phyloP scores from a whole-genome alignment of 2,113 vertebrate genomes.

The Dasyprocta punctata region DNA sequence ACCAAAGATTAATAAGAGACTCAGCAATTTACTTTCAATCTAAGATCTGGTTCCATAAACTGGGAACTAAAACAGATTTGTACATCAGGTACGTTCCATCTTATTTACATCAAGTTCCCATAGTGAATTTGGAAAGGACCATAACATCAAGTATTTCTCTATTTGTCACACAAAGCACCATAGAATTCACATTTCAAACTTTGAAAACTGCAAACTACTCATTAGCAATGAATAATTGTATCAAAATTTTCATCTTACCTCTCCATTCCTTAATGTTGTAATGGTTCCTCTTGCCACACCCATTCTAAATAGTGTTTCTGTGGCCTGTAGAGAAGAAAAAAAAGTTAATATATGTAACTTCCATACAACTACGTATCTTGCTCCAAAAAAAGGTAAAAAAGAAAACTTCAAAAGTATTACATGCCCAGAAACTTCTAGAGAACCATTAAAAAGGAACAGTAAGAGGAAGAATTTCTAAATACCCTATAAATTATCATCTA shows the following conservation, averaged over 20 bases:
- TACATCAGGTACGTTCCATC: not conserved
- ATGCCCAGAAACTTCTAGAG: not conserved
- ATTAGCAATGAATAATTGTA: conserved; percentile 34
- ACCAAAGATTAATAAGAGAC: conserved; percentile 14
- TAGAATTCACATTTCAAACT: not conserved
- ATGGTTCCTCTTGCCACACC: conserved; percentile 89
- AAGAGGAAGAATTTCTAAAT: not conserved
- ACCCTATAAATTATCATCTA: not conserved
- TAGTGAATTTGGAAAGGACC: too few species aligned
- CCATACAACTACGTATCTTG: not conserved
- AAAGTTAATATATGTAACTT: not conserved
- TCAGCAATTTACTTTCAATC: conserved; percentile 24
- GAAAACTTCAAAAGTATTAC: not conserved
- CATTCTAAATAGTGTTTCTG: conserved; percentile 91
- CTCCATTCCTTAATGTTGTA: conserved; percentile 89
- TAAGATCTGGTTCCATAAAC: not conserved
- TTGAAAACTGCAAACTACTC: not conserved
- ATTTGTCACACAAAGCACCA: conserved; percentile 24
- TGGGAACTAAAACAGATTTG: not conserved
- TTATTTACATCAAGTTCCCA: not conserved
- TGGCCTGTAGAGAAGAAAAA: conserved; percentile 85
- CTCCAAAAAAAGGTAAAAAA: not conserved
- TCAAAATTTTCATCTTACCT: conserved; percentile 85
- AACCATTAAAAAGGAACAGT: not conserved
- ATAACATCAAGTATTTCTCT: conserved; percentile 44